Evolutionary conservation across 2,888 invertebrate genomes (phyloP), one percentile per base, ranked within the genome.

Genomic region (Drosophila yooni): DNA sequence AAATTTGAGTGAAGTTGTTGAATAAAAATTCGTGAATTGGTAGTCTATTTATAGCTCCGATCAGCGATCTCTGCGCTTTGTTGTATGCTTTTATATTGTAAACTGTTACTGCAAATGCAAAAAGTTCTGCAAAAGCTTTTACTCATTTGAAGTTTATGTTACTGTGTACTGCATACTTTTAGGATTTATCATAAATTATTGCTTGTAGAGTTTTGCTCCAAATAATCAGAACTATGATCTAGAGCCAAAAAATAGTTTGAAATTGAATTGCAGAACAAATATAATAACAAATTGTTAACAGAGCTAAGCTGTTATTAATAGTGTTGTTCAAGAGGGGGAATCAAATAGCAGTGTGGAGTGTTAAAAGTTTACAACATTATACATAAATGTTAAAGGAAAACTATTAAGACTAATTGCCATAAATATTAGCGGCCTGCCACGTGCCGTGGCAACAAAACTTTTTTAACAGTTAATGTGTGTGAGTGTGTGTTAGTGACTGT

Each of bases 331-430:
- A 57, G 29, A 53, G 10, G 5, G 36, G 29, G 33, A 31, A n/a
- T 8, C 6, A 7, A 46, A 33, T 8, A 1, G 21, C 36, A 64
- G 36, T 46, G 25, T 62, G 18, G 40, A 68, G 63, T 65, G 60
- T 51, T 52, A 43, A 56, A 73, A 82, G 71, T 76, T 83, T 70
- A 79, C 79, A 84, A 77, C 81, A 85, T 76, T 75, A 70, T 69
- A 79, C 58, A 79, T 69, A 70, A 83, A 81, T 83, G 72, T 79
- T 81, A 83, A 88, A 86, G 88, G 79, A 73, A 76, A 88, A 88
- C 85, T 88, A 88, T 85, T 88, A 88, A 83, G 88, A 88, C 88
- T 81, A 85, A 86, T 86, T 86, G 85, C 88, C 85, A 86, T 88
- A 86, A 88, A 88, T 88, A 88, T 86, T 88, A 86, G 81, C 79